Percentiles rank a stretch among this genome's conserved stretches.
phyloP scores from a whole-genome alignment of 2,797 vertebrate genomes.

The Amazona finschi region DNA sequence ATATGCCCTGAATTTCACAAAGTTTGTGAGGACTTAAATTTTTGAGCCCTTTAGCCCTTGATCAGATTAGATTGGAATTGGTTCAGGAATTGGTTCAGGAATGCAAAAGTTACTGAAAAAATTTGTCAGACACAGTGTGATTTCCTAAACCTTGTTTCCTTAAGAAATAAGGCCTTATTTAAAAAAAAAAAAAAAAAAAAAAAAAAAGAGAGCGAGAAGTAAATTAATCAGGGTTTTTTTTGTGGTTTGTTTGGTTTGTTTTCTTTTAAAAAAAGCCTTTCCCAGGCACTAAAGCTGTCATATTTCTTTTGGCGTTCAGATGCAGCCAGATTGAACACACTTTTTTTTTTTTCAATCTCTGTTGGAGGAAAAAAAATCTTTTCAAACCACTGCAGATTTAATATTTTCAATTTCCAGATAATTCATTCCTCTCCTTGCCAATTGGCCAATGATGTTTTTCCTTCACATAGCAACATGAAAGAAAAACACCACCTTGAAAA shows the following conservation, averaged over 20 bases:
- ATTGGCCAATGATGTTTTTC: background rate
- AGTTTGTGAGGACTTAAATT: background rate
- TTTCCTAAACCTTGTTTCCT: background rate
- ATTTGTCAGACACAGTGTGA: background rate
- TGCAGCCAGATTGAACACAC: conserved; percentile 1
- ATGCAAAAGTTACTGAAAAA: conserved; percentile 22
- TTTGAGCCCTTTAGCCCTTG: background rate
- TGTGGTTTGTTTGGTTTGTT: background rate
- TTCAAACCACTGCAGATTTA: conserved; percentile 23
- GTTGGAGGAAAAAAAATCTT: conserved; percentile 8
- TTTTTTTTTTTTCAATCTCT: background rate
- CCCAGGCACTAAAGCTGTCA: background rate
- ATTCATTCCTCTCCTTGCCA: conserved; percentile 19
- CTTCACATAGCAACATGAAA: background rate
- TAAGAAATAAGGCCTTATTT: background rate
- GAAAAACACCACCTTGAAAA: background rate
- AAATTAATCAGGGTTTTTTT: background rate
- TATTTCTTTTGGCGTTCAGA: conserved; percentile 46
- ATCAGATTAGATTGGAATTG: background rate
- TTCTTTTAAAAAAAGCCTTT: background rate
- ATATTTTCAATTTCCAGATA: conserved; percentile 26
- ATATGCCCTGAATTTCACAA: background rate
- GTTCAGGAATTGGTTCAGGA: background rate
- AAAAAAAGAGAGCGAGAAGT: background rate
- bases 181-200: background rate